A percentile compares a stretch with the other conserved stretches of the same genome.
phyloP scores from a whole-genome alignment of 2,888 invertebrate species.

The Lepidochrysops patricia region DNA sequence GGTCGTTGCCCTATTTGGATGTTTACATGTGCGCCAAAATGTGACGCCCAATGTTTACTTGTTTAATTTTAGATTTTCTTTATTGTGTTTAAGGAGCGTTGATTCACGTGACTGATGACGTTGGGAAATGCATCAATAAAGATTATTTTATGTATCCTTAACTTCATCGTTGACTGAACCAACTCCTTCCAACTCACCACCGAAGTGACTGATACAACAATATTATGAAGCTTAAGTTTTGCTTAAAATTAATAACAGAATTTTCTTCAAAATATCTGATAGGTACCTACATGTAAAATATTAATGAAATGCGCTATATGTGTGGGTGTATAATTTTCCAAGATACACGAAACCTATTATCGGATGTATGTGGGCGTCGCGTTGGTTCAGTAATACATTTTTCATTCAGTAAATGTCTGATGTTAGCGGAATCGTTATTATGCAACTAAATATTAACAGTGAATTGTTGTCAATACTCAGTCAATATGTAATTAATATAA shows the following conservation, averaged over 20 bases:
- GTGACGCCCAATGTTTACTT: slow-evolving; percentile 16
- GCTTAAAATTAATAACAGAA: not conserved
- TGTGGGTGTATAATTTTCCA: slow-evolving; percentile 3
- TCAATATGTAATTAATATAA: not conserved
- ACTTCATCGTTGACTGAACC: not conserved
- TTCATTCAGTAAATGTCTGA: not conserved
- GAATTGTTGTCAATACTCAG: not conserved
- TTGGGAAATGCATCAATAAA: not conserved
- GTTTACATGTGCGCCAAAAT: slow-evolving; percentile 61
- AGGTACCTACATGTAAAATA: slow-evolving; percentile 4
- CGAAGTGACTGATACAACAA: too few species aligned
- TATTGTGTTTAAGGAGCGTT: not conserved
- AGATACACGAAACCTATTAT: slow-evolving; percentile 5
- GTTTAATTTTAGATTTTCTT: slow-evolving; percentile 9
- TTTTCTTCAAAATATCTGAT: not conserved
- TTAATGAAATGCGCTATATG: not conserved
- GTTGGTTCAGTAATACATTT: not conserved
- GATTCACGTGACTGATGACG: not conserved
- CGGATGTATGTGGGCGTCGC: not conserved
- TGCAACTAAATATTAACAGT: not conserved
- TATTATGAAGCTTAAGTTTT: too few species aligned
- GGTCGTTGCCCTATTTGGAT: slow-evolving; percentile 73
- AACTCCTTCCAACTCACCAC: too few species aligned
- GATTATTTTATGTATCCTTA: not conserved
- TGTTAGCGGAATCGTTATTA: not conserved